phyloP scores from a whole-genome alignment of 2,888 invertebrate genomes.

The Metallyticus violacea region DNA sequence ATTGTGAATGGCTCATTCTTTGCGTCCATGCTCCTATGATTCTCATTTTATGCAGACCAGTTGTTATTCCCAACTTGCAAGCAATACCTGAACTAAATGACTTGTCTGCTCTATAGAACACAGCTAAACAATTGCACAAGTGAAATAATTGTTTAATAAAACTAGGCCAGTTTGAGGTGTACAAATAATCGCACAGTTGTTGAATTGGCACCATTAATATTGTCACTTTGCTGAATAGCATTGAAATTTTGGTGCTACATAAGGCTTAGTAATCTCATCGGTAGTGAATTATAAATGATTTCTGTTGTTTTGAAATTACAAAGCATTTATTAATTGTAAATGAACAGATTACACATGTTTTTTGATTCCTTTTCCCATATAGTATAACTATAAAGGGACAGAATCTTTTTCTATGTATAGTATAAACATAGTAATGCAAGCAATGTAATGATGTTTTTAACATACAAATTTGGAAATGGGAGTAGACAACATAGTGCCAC shows the following conservation, averaged over 20 bases:
- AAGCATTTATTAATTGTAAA: conserved; percentile 19
- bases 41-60: not conserved
- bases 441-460: not conserved
- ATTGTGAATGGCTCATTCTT: not conserved
- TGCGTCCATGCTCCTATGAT: not conserved
- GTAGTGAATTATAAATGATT: not conserved
- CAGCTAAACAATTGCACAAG: not conserved
- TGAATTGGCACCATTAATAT: not conserved
- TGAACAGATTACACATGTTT: not conserved
- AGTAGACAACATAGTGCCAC: not conserved
- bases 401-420: conserved; percentile 2
- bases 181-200: not conserved
- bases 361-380: not conserved
- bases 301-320: not conserved
- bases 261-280: conserved; percentile 5
- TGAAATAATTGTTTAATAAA: too few species aligned
- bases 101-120: not conserved
- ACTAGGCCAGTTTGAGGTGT: not conserved
- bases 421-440: not conserved
- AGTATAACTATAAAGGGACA: not conserved
- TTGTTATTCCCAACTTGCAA: not conserved
- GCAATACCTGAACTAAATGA: not conserved
- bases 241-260: conserved; percentile 4
- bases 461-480: not conserved
- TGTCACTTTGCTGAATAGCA: not conserved